Evolutionary conservation across 2,888 invertebrate genomes (phyloP), one percentile per base, ranked within the genome.

Genomic region (Trachelus stipa): DNA sequence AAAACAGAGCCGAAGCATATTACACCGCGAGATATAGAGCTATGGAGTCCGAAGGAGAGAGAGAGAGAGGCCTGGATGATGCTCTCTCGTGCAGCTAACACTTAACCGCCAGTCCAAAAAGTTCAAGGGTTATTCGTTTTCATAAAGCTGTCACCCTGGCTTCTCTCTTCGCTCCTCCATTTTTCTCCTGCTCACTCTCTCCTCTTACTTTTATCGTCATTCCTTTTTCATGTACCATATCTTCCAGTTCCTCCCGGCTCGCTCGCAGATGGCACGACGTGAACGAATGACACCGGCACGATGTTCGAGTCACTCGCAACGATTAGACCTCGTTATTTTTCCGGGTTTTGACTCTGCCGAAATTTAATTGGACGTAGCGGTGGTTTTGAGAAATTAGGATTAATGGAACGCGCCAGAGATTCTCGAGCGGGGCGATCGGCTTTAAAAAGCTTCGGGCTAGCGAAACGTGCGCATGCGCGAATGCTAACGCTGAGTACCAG

Each of bases 101-200:
- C 56, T 56, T 56, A 56, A 71, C 34, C 33, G 11, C 33, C 9
- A 23, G 34, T 31, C 71, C 71, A 34, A 71, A 71, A 71, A 71
- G 71, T 69, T 69, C 78, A 73, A 73, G 75, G 78, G 78, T 78
- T 78, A 78, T 78, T 78, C 75, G 75, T 78, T 78, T 78, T 75
- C 75, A 75, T 76, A 78, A 76, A 73, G 74, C 74, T 30, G 78
- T 73, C 69, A 33, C 33, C 69, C 78, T 71, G 30, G 34, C 78
- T 69, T 33, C 69, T 69, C 69, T 69, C 69, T 6, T 69, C 69
- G 69, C 69, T 69, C 69, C 15, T 69, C 30, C 30, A 12, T 33
- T 11, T 33, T 12, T 33, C 30, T 69, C 69, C 11, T 15, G 69
- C 69, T 69, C 15, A 15, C 40, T 40, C 40, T 40, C 15, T 40